Conservation (phyloP, 1,140 invertebrate genomes). For the Drosophila varians region DNA sequence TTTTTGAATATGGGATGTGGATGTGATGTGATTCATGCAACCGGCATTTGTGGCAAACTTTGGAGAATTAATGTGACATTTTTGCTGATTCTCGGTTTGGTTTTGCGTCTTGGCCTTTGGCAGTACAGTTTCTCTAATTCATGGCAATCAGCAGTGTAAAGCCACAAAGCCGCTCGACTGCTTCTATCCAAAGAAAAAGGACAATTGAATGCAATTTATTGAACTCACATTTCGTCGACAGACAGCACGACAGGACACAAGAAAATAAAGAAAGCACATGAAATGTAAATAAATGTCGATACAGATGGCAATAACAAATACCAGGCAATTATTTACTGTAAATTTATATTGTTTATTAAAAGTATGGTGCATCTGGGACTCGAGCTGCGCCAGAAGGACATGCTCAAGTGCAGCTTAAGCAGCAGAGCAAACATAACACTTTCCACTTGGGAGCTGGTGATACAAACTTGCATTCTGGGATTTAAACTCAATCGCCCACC, state of each 20-base stretch:
- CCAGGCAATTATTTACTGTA: constrained; percentile 75
- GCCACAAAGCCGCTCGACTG: constrained; percentile 24
- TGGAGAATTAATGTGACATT: constrained; percentile 41
- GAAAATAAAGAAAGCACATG: not conserved
- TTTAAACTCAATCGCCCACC: constrained; percentile 7
- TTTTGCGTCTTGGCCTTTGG: constrained; percentile 28
- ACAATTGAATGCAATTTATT: constrained; percentile 45
- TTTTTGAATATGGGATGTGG: constrained; percentile 22
- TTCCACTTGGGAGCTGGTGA: constrained; percentile 38
- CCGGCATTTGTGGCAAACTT: constrained; percentile 18
- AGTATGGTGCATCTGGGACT: constrained; percentile 60
- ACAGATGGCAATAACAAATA: constrained; percentile 49
- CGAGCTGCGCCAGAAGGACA: not conserved
- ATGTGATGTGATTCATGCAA: constrained; percentile 25
- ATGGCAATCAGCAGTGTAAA: constrained; percentile 46
- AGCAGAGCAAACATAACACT: constrained; percentile 73
- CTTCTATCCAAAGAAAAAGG: constrained; percentile 14
- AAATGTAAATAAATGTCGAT: constrained; percentile 37
- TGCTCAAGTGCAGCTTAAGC: constrained; percentile 59
- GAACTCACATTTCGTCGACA: constrained; percentile 26
- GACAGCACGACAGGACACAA: not conserved
- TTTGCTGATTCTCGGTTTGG: constrained; percentile 39
- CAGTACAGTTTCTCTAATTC: constrained; percentile 40
- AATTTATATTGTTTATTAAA: constrained; percentile 80
- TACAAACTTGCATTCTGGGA: constrained; percentile 39